phyloP scores from a whole-genome alignment of 64 coral and sea anemone species.

The Dendrophyllia cribrosa region DNA sequence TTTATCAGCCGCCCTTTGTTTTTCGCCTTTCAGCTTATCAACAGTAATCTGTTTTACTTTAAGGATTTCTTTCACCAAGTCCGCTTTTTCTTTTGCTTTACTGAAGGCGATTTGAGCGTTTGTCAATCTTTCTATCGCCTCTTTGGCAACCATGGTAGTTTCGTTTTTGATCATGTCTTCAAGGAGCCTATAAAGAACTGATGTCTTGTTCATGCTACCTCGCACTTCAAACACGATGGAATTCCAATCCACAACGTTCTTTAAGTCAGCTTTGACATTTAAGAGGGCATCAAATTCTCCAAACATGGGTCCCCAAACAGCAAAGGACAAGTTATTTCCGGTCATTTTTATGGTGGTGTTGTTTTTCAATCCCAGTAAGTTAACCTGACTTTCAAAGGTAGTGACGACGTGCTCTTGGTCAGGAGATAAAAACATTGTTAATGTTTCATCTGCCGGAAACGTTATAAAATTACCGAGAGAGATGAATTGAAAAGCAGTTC shows the following conservation, averaged over 20 bases:
- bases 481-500: background rate
- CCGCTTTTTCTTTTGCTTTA: background rate
- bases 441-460: background rate
- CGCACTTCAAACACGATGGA: background rate
- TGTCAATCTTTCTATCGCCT: background rate
- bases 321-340: background rate
- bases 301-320: background rate
- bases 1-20: background rate
- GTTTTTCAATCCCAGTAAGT: background rate
- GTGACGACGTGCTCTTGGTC: background rate
- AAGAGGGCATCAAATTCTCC: background rate
- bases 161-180: background rate
- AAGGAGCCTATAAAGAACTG: background rate
- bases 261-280: background rate
- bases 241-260: background rate
- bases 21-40: background rate
- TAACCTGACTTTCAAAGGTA: background rate
- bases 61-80: background rate
- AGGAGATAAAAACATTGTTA: background rate
- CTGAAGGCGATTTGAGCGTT: background rate
- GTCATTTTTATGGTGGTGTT: background rate
- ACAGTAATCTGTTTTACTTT: background rate
- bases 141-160: background rate
- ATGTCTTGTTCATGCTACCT: conserved; percentile 1
- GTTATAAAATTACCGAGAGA: background rate